Evolutionary conservation across 2,113 vertebrate species (phyloP), one percentile per base, ranked within the genome.

Genomic region (Panthera tigris): DNA sequence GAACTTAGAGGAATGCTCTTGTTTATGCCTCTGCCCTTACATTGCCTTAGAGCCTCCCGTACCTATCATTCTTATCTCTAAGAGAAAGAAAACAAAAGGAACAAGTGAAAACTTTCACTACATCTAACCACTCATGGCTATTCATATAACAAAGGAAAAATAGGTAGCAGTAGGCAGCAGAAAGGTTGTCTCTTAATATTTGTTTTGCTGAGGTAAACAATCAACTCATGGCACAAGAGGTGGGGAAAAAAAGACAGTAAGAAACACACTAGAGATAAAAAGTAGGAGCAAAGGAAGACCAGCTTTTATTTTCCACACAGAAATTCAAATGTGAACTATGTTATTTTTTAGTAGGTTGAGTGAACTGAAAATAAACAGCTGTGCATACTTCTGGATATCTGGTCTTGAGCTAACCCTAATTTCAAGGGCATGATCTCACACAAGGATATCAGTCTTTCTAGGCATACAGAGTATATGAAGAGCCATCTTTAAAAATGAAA

Each of bases 401-500:
- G 27, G 55, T 41, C 74, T 36, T 45, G 65, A 69, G 13, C 16
- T 61, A 61, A 80, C 63, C 82, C 76, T 91, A 61, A 88, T 13
- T 81, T 66, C 13, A 89, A 65, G 50, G 13, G 31, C 7, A 74
- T 61, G 74, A 19, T 2, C 79, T 96, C 63, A 85, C 55, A 87
- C 1, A 92, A 73, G 65, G 96, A 76, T 19, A 96, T 10, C 74
- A 81, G 68, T 65, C 41, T 1, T 83, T 36, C 39, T 55, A 97
- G 85, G 84, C 91, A 91, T 91, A 48, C 79, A 19, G 39, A 93
- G 0, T 63, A 69, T 48, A 68, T 36, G 11, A 57, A 84, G 36
- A 91, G 15, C 50, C 87, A 85, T 87, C 94, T 97, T 97, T 39
- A 45, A 93, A 97, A 74, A 88, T 48, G 19, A 97, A 98, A 57